phyloP scores from a whole-genome alignment of 2,113 vertebrate species.

The Larimichthys polyactis region DNA sequence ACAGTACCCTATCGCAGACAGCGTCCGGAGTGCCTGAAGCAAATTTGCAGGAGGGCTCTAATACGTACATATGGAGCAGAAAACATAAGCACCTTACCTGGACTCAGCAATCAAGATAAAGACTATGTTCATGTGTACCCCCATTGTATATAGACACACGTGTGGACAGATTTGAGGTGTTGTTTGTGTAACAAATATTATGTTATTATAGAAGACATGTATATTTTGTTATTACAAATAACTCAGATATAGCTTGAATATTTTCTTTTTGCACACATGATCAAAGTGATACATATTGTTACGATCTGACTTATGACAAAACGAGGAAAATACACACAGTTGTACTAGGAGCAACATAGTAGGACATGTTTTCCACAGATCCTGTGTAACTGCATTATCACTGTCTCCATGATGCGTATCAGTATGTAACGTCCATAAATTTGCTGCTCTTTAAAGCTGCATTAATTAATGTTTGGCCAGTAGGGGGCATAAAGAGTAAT shows the following conservation, averaged over 20 bases:
- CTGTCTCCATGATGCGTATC: background rate
- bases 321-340: too few species aligned
- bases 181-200: background rate
- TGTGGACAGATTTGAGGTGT: background rate
- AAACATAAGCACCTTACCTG: constrained; percentile 82
- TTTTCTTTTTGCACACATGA: constrained; percentile 27
- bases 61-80: constrained; percentile 87
- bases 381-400: background rate
- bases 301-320: too few species aligned
- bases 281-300: background rate
- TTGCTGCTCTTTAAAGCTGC: constrained; percentile 35
- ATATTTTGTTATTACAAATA: background rate
- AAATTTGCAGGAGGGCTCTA: constrained; percentile 91
- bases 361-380: background rate
- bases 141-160: constrained; percentile 80
- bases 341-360: too few species aligned
- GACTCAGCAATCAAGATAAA: constrained; percentile 84
- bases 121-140: constrained; percentile 90
- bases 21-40: constrained; percentile 88
- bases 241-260: background rate
- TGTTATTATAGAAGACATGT: background rate
- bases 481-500: background rate
- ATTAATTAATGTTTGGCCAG: background rate
- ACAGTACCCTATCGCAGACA: constrained; percentile 87
- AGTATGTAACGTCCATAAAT: background rate